phyloP scores from a whole-genome alignment of 2,797 vertebrate genomes.

The Lophura swinhoii region DNA sequence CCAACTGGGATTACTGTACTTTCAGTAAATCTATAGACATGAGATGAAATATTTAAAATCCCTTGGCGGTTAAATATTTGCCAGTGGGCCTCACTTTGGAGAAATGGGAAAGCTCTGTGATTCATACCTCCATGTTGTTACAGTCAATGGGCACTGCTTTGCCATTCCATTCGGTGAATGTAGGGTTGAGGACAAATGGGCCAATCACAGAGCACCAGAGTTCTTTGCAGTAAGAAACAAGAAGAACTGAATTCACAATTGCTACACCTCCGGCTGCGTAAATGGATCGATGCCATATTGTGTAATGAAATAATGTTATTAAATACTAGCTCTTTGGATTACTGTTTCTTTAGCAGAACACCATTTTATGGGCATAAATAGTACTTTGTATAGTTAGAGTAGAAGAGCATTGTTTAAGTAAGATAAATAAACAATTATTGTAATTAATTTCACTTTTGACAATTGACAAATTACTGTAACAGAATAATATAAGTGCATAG shows the following conservation, averaged over 20 bases:
- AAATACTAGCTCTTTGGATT: not conserved
- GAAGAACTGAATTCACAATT: not conserved
- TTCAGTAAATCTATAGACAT: constrained; percentile 9
- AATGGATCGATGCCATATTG: not conserved
- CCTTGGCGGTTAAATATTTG: not conserved
- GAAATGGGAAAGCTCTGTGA: not conserved
- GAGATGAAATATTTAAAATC: constrained; percentile 26
- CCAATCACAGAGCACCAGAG: not conserved
- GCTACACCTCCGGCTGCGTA: not conserved
- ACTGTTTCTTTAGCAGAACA: not conserved
- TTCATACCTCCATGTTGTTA: not conserved
- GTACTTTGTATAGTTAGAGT: not conserved
- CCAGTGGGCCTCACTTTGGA: not conserved
- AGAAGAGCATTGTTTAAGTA: not conserved
- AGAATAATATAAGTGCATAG: not conserved
- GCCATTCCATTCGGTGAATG: not conserved
- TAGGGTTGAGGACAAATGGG: not conserved
- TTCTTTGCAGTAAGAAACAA: not conserved
- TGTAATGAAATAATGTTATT: not conserved
- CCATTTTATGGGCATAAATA: not conserved
- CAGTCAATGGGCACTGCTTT: not conserved
- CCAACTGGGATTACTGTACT: not conserved
- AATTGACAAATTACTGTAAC: not conserved
- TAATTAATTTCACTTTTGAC: not conserved
- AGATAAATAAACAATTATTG: not conserved